Evolutionary conservation across 2,797 vertebrate genomes (phyloP).

Genomic region (Coilia nasus): DNA sequence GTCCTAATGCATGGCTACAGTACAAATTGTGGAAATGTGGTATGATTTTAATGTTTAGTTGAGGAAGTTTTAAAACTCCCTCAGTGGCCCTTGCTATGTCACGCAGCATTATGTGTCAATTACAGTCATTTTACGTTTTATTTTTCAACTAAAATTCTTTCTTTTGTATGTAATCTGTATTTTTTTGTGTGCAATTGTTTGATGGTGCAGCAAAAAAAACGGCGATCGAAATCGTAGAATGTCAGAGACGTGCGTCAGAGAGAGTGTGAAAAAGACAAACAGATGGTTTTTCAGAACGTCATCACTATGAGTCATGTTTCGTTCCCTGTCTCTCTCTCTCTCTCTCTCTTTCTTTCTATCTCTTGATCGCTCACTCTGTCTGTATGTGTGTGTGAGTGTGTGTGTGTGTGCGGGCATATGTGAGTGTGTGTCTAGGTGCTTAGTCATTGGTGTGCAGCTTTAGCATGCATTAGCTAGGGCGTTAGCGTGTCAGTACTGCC

Average conservation of each 20-base stretch:
- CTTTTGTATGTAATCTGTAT: no score
- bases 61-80: not conserved
- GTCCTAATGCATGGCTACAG: not conserved
- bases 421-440: not conserved
- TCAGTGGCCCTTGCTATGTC: no score
- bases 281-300: not conserved
- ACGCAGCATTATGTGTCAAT: no score
- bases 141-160: no score
- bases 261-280: not conserved
- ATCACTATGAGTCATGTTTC: not conserved
- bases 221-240: not conserved
- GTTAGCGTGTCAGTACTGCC: not conserved
- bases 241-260: not conserved
- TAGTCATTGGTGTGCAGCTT: slow-evolving; percentile 10
- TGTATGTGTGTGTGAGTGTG: not conserved
- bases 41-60: not conserved
- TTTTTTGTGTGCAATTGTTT: not conserved
- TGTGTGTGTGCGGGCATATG: not conserved
- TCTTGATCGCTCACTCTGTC: not conserved
- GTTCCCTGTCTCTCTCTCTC: no score
- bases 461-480: not conserved
- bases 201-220: not conserved
- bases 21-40: not conserved
- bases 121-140: no score
- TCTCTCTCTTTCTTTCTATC: no score